phyloP scores from a whole-genome alignment of 2,797 vertebrate genomes.

The Oreochromis mossambicus region DNA sequence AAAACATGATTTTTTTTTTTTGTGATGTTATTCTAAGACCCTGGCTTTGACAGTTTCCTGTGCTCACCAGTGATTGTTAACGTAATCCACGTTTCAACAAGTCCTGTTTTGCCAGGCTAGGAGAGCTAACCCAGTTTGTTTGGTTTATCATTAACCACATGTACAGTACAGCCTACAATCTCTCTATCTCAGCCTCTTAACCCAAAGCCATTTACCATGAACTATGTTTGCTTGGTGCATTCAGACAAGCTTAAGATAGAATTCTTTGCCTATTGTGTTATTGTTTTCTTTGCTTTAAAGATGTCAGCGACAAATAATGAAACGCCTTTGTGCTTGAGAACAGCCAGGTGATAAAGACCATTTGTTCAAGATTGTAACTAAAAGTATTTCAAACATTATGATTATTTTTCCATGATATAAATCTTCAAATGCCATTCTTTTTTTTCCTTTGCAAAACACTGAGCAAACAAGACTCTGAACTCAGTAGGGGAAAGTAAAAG shows the following conservation, averaged over 20 bases:
- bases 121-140: constrained; percentile 64
- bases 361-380: neutral
- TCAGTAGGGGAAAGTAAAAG: neutral
- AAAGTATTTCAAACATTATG: neutral
- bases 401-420: neutral
- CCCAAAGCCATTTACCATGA: constrained; percentile 41
- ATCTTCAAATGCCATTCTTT: neutral
- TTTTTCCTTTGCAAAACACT: neutral
- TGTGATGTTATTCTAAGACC: constrained; percentile 59
- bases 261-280: constrained; percentile 38
- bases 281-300: constrained; percentile 54
- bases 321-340: constrained; percentile 34
- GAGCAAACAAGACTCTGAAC: neutral
- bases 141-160: constrained; percentile 73
- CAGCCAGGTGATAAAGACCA: constrained; percentile 24
- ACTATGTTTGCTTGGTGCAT: constrained; percentile 43
- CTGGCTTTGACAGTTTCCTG: constrained; percentile 53
- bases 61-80: constrained; percentile 59
- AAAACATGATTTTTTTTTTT: constrained; percentile 54
- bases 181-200: constrained; percentile 47
- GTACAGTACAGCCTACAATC: constrained; percentile 57
- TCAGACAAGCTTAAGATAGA: constrained; percentile 44
- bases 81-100: constrained; percentile 76
- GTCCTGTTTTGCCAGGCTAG: constrained; percentile 66
- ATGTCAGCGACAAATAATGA: constrained; percentile 44